phyloP scores from a whole-genome alignment of 1,140 invertebrate genomes.

The Lithobius niger region DNA sequence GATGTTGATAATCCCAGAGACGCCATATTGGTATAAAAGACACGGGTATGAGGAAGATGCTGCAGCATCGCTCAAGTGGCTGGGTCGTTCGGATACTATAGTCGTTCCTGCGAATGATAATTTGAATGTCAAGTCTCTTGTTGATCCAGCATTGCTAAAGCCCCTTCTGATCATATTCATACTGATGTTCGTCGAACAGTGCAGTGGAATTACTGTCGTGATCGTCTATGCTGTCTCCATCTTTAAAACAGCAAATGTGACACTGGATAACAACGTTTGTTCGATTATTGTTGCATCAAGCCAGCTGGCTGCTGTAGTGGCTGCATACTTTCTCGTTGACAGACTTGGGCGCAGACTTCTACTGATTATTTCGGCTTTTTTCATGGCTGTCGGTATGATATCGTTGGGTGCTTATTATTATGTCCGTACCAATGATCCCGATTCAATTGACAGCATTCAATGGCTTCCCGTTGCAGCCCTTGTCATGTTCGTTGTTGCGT shows the following conservation, averaged over 20 bases:
- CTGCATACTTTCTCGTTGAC: conserved; percentile 69
- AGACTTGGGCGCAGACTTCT: conserved; percentile 68
- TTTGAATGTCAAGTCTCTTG: conserved; percentile 53
- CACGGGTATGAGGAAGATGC: conserved; percentile 51
- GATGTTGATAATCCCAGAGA: conserved; percentile 24
- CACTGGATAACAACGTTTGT: conserved; percentile 30
- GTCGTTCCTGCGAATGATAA: conserved; percentile 72
- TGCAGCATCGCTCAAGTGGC: conserved; percentile 54
- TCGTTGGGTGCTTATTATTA: conserved; percentile 62
- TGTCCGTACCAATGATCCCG: conserved; percentile 36
- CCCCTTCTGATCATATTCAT: conserved; percentile 57
- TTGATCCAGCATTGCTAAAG: conserved; percentile 49
- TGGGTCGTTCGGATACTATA: conserved; percentile 51
- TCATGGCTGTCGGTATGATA: conserved; percentile 57
- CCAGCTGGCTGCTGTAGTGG: conserved; percentile 74
- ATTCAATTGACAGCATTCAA: conserved; percentile 43
- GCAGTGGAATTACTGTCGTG: conserved; percentile 82
- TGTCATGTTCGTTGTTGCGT: conserved; percentile 73
- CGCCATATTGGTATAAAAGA: conserved; percentile 15
- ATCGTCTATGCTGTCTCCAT: conserved; percentile 83
- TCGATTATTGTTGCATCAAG: conserved; percentile 67
- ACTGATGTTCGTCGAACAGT: conserved; percentile 87
- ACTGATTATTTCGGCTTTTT: conserved; percentile 58
- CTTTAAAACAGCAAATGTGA: conserved; percentile 47
- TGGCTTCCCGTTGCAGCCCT: conserved; percentile 69